Evolutionary conservation across 2,113 vertebrate genomes (phyloP), one percentile per base, ranked within the genome.

Genomic region (Poicephalus gulielmi): DNA sequence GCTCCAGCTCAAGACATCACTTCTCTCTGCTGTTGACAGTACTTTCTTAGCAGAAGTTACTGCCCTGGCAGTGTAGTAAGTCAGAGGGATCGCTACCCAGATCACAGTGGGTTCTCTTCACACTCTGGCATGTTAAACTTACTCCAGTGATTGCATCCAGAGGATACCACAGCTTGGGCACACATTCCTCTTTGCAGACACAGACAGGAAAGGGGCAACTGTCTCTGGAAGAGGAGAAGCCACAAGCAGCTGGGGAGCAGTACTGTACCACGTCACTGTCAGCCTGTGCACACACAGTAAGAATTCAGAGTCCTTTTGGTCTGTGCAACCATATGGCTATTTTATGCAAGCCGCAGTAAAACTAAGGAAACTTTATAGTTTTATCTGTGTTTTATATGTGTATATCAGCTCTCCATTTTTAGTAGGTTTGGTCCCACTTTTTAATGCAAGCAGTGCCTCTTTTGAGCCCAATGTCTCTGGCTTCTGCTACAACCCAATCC

Each of bases 271-370:
- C 43, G 50, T 22, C 35, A 22, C 43, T 37, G n/a, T 31, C 35
- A 55, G 44, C 0, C 0, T 28, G 39, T 10, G 27, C 8, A 35
- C 39, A 27, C 0, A 2, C 22, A 49, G 3, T 9, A 28, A 28
- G 31, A 75, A 24, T 60, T 59, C 27, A 39, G 23, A 60, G 52
- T 37, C 35, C 24, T 35, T 83, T 49, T 37, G 49, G 71, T 74
- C 63, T n/a, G 9, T 7, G 28, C 76, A 76, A 35, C 28, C 43
- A 18, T 30, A 37, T 19, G 35, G 23, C 35, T 66, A 66, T 60
- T 86, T 59, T 59, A 67, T 39, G n/a, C 16, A 86, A 68, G 39
- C 16, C 22, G 9, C 27, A 76, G 35, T 44, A 76, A 67, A 90
- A 64, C 47, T 13, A 57, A 88, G 24, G 59, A 73, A 80, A 62